Evolutionary conservation across 2,113 vertebrate genomes (phyloP), one percentile per base, ranked within the genome.

Genomic region (Elaphurus davidianus): DNA sequence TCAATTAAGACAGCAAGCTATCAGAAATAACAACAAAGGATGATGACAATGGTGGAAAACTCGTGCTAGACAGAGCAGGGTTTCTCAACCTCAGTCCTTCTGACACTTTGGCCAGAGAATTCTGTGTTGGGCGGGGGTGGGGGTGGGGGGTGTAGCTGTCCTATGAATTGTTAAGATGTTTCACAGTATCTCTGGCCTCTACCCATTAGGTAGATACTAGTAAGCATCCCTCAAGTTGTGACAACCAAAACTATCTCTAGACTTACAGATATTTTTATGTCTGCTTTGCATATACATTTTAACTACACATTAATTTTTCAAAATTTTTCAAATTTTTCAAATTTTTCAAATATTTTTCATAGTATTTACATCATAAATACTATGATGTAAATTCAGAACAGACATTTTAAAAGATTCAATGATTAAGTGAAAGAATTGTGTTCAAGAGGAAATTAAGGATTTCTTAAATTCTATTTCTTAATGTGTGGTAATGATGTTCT

Each of bases 381-480:
- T 74, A 62, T 54, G 13, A 89, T 57, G 27, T 57, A 94, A 92
- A 47, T 23, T 85, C 30, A 28, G 36, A 82, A 67, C 0, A 67
- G 25, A 25, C 23, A 89, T 92, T 97, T 85, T 33, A 60, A 60
- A 94, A 94, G 47, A 89, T 1, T 88, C 30, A 89, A 59, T 57
- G 13, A 52, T 67, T 94, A 57, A 84, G 82, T 45, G 16, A 67
- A 45, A 60, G 91, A 96, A 64, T 1, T 76, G 60, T 50, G 17
- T 28, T 86, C 45, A 6, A 28, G 3, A 47, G 91, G 50, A 28
- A 88, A 94, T 91, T 89, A 54, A 0, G 47, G 28, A 78, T 91
- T 78, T 94, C 85, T 94, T 82, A 60, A 90, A 74, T 81, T 87
- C 36, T 78, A 91, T 78, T 84, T 94, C 76, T 47, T 91, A 76